Percentiles rank a stretch among this genome's conserved stretches.
Conservation (phyloP, 2,113 vertebrate species). For the Corydoras sp. region DNA sequence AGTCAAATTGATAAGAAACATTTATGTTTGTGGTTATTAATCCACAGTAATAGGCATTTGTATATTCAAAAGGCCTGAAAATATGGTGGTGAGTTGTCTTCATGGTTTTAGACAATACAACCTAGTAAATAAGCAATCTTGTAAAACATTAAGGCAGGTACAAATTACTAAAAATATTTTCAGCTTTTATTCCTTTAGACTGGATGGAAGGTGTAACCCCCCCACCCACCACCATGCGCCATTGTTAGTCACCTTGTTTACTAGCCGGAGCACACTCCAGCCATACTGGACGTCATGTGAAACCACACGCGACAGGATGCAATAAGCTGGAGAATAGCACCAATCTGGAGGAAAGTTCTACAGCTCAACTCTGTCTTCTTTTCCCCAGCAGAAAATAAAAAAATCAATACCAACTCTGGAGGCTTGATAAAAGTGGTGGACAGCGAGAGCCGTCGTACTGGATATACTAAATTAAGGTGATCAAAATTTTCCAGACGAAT, state of each 20-base stretch:
- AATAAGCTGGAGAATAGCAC: slow-evolving; percentile 94
- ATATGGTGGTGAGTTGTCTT: too few species aligned
- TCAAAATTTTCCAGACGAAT: slow-evolving; percentile 97
- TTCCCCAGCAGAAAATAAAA: slow-evolving; percentile 99
- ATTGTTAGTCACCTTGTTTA: slow-evolving; percentile 90
- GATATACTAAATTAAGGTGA: slow-evolving; percentile 98
- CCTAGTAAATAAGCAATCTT: too few species aligned
- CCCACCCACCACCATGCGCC: slow-evolving; percentile 63
- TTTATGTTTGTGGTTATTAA: too few species aligned
- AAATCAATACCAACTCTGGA: slow-evolving; percentile 97
- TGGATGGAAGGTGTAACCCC: background rate
- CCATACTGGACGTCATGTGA: slow-evolving; percentile 91
- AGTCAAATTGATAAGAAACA: too few species aligned
- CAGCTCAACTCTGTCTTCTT: slow-evolving; percentile 99
- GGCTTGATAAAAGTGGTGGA: slow-evolving; percentile 91
- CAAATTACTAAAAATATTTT: too few species aligned
- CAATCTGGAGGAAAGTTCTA: slow-evolving; percentile 97
- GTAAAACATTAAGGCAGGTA: too few species aligned
- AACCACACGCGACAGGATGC: slow-evolving; percentile 97
- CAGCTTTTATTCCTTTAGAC: too few species aligned
- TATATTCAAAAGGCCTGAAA: too few species aligned
- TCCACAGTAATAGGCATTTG: too few species aligned
- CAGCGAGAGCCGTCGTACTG: slow-evolving; percentile 79
- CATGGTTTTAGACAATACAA: too few species aligned
- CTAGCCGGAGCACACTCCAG: slow-evolving; percentile 86